These are phyloP conservation scores for Polia nebulosa DNA, from an alignment of 2,888 invertebrate species.

Conservation along the genomic window DNA sequence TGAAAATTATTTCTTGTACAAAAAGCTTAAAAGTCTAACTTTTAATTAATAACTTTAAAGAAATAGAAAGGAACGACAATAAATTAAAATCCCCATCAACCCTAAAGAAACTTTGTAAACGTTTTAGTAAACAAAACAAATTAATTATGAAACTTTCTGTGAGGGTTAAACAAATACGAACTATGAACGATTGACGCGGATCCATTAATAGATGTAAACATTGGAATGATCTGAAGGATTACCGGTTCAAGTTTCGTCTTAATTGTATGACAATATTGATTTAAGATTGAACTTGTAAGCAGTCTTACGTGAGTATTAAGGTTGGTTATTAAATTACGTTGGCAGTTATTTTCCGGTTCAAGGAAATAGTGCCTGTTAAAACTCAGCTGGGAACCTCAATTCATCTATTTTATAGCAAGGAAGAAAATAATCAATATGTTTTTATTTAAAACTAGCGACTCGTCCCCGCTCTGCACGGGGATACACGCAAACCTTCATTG, in stretches of 20 bases:
- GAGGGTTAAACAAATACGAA: constrained; percentile 26
- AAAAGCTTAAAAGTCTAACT: not conserved
- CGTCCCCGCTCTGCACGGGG: too few relatives aligned
- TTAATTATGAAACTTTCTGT: constrained; percentile 39
- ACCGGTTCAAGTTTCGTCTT: constrained; percentile 24
- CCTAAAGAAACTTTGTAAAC: not conserved
- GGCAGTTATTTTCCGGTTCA: not conserved
- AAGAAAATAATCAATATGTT: too few relatives aligned
- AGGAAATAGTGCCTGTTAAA: not conserved
- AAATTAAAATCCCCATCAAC: not conserved
- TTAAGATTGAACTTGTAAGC: constrained; percentile 28
- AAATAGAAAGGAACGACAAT: not conserved
- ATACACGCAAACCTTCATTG: too few relatives aligned
- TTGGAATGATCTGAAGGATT: constrained; percentile 22
- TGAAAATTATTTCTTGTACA: not conserved
- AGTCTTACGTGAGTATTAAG: constrained; percentile 10
- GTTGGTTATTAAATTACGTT: not conserved
- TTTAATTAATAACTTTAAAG: not conserved
- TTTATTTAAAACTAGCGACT: too few relatives aligned
- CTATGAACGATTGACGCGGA: constrained; percentile 32
- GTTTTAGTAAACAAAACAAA: constrained; percentile 23
- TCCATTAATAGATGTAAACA: constrained; percentile 43
- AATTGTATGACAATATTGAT: constrained; percentile 62
- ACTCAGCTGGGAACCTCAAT: not conserved
- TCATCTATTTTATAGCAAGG: not conserved